Conservation (phyloP, 2,888 invertebrate species). For the Timema cristinae region DNA sequence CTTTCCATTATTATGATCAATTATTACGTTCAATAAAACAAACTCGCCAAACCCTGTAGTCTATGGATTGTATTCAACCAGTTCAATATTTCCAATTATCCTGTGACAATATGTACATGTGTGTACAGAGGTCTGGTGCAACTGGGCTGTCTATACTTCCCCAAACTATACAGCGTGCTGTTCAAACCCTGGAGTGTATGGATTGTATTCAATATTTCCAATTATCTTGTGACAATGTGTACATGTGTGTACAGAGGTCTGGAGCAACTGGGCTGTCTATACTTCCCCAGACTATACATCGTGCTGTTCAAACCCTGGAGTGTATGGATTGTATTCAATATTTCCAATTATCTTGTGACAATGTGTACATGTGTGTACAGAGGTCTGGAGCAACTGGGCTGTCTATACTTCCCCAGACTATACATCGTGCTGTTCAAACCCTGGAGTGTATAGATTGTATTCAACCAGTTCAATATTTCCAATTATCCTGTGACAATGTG, state of each 20-base stretch:
- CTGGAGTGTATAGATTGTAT: constrained; percentile 42
- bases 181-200: constrained; percentile 55
- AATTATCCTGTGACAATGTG: background rate
- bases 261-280: constrained; percentile 52
- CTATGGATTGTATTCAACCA: no score
- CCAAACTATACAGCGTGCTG: constrained; percentile 54
- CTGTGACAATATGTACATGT: no score
- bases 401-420: constrained; percentile 54
- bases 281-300: constrained; percentile 54
- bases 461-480: no score
- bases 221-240: no score
- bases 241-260: constrained; percentile 43
- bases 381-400: constrained; percentile 51
- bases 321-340: no score
- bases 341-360: background rate
- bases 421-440: constrained; percentile 54
- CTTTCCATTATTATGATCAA: no score
- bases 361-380: constrained; percentile 34
- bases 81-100: no score
- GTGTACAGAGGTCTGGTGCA: constrained; percentile 48
- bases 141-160: constrained; percentile 52
- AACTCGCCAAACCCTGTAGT: constrained; percentile 49
- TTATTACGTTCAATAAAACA: no score
- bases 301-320: constrained; percentile 54
- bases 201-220: no score